Evolutionary conservation across 2,113 vertebrate genomes (phyloP).

Genomic region (Uropsilus gracilis): DNA sequence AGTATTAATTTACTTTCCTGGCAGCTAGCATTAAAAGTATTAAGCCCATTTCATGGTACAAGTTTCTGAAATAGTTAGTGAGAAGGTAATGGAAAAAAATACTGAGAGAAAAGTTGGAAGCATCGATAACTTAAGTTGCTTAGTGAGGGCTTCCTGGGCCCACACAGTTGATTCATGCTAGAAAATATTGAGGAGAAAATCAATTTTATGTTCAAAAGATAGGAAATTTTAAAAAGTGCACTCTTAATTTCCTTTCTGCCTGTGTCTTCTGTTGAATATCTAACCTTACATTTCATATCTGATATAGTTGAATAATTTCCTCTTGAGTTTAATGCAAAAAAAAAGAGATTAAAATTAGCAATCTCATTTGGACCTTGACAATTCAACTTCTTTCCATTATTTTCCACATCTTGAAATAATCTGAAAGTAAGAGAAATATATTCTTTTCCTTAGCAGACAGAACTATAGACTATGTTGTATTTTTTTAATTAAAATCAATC

Average conservation of each 20-base stretch:
- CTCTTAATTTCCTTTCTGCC: background rate
- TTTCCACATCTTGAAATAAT: constrained; percentile 21
- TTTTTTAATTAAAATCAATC: background rate
- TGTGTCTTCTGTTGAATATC: background rate
- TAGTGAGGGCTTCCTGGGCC: background rate
- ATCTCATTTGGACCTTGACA: background rate
- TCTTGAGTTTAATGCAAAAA: background rate
- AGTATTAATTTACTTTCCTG: background rate
- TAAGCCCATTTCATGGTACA: background rate
- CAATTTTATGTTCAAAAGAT: background rate
- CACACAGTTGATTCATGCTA: background rate
- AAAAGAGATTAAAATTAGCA: background rate
- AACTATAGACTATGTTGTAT: background rate
- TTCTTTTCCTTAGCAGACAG: background rate
- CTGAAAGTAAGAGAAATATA: background rate
- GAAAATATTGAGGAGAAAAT: background rate
- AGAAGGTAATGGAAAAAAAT: background rate
- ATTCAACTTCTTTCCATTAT: constrained; percentile 5
- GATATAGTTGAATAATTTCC: background rate
- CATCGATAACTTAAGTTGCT: background rate
- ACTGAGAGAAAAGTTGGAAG: background rate
- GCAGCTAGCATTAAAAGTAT: background rate
- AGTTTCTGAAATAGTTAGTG: background rate
- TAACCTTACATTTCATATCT: background rate
- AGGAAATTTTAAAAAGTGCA: background rate